Conservation (phyloP, 2,113 vertebrate species). For the Percopsis transmontana region DNA sequence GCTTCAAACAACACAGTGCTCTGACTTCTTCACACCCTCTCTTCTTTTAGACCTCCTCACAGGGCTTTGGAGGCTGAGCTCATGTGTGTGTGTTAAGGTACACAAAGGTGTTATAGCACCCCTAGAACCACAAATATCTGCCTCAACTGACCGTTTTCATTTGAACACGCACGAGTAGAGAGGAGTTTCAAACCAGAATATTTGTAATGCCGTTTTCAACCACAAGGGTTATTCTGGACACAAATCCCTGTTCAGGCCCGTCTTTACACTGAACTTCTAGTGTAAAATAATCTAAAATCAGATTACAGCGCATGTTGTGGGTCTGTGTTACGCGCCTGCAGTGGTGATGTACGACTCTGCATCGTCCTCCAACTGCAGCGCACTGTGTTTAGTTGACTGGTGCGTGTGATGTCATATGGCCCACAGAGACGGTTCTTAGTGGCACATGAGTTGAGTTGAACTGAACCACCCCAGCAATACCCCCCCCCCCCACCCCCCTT, state of each 20-base stretch:
- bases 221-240: too few relatives aligned
- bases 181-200: too few relatives aligned
- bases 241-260: too few relatives aligned
- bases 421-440: constrained; percentile 31
- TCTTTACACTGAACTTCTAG: too few relatives aligned
- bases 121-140: too few relatives aligned
- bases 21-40: constrained; percentile 30
- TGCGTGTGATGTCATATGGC: constrained; percentile 26
- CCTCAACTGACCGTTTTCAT: too few relatives aligned
- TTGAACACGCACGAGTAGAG: too few relatives aligned
- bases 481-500: constrained; percentile 68
- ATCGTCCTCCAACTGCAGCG: background rate
- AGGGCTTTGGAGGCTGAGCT: background rate
- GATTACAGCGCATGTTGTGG: background rate
- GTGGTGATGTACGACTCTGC: constrained; percentile 1
- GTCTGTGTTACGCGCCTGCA: background rate
- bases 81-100: constrained; percentile 1
- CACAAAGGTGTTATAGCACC: background rate
- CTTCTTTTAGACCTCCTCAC: constrained; percentile 25
- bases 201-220: too few relatives aligned
- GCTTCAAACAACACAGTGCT: constrained; percentile 60
- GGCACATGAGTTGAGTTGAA: constrained; percentile 53
- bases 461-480: constrained; percentile 54
- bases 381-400: constrained; percentile 23
- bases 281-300: too few relatives aligned